Evolutionary conservation across 2,797 vertebrate species (phyloP), one percentile per base, ranked within the genome.

Genomic region (Thripadectes ignobilis): DNA sequence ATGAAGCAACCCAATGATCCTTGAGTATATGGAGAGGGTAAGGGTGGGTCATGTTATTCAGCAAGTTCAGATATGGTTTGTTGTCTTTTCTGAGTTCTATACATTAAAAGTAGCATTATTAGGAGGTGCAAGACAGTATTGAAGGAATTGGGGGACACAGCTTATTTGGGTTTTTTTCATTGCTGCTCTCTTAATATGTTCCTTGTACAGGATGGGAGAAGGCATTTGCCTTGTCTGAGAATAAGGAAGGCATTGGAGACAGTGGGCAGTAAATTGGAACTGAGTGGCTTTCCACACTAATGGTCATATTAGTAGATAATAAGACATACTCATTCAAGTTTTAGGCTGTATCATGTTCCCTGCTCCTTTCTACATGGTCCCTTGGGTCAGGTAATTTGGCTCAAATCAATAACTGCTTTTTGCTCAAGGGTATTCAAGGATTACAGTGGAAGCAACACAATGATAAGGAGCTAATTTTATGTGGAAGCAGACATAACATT

Each of bases 331-430:
- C n/a, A 32, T 59, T 88, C 36, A 69, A 52, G 62, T 88, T 85
- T 88, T 72, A 46, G 85, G n/a, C 55, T 58, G 52, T 34, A 57
- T 85, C 76, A 26, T 62, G 39, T 84, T 85, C 34, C 54, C 12
- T 0, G 0, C 17, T 91, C 55, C 71, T 73, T 88, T 77, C 72
- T 87, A 2, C 67, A 27, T 0, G 1, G 49, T 43, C 85, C 36
- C 46, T 59, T 38, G 73, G 69, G 82, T 69, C 66, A 74, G 82
- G 46, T 52, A 67, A 68, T 84, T 89, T 85, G 46, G 9, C 51
- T 85, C 1, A 1, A 71, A 52, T 91, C 72, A 84, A 19, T 88
- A n/a, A 29, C 36, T 68, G 62, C 39, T 78, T 45, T 63, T 88
- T 79, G 51, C 80, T 88, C 36, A 67, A 85, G 63, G 71, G 39